Base-by-base conservation (phyloP, 2,888 invertebrate species). In the Galerucella calmariensis region DNA sequence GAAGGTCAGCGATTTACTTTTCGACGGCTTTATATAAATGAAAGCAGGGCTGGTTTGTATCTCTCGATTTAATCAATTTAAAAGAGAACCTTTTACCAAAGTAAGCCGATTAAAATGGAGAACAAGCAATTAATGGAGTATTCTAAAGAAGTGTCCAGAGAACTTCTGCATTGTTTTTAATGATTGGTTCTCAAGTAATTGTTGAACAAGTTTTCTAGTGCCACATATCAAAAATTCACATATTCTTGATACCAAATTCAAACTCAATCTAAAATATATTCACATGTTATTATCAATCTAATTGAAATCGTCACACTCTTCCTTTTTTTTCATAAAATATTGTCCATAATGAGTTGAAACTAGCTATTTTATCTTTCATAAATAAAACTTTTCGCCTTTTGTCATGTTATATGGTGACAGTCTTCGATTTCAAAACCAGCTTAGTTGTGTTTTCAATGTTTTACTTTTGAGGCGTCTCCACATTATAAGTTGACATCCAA, bases 351-450 rank as follows among this genome's bases (percentile, higher is more conserved):
- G 53, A 63, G 63, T 70, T 70, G 53, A 62, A 62, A 62, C 62
- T 51, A 70, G 53, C 63, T n/a, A 53, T 63, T 70, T 63, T 53
- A 70, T 51, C 41, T 63, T 70, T 44, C 56, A 71, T 46, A 71
- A 66, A 71, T 71, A 66, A 4, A 71, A 58, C 35, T 71, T 44
- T 51, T 44, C 27, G 16, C 51, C 65, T 71, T 53, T 65, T 65
- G 56, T 71, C 65, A 46, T 65, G 58, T 56, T 71, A 56, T 44
- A 65, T 58, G 44, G 65, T 71, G 71, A 71, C 71, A 71, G 65
- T 20, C 66, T 65, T 66, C 41, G 56, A 65, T 65, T 71, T 71
- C 46, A 66, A 71, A 71, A 71, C 63, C 65, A 66, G 27, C 71
- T 70, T 20, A 46, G 24, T 41, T 46, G 20, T 71, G 65, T 71